Percentiles rank a stretch among this genome's conserved stretches.
Conservation (phyloP, 2,888 invertebrate species). For the Phorcus lineatus region DNA sequence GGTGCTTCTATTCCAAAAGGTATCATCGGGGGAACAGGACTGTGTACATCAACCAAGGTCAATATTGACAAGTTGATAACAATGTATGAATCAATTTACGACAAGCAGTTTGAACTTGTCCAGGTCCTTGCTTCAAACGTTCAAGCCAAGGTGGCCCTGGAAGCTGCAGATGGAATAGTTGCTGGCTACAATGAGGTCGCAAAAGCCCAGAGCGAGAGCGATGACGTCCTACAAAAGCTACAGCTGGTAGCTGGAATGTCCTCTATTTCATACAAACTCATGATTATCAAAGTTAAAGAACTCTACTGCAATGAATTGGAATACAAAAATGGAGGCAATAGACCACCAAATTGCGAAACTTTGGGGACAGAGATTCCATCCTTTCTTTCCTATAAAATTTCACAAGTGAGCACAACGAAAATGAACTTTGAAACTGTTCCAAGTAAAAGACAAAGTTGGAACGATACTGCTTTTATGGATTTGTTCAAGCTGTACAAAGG, state of each 20-base stretch:
- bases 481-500: not conserved
- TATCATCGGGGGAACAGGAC: not conserved
- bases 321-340: not conserved
- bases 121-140: not conserved
- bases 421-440: not conserved
- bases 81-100: not conserved
- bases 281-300: not conserved
- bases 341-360: not conserved
- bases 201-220: not conserved
- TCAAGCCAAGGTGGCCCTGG: not conserved
- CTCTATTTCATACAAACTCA: not conserved
- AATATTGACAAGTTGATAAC: not conserved
- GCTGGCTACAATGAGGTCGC: not conserved
- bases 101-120: not conserved
- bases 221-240: too few relatives aligned
- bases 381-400: not conserved
- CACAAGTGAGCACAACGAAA: not conserved
- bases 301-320: not conserved
- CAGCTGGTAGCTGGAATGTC: not conserved
- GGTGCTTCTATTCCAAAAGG: not conserved
- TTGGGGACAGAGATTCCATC: not conserved
- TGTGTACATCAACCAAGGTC: not conserved
- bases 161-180: not conserved
- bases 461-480: not conserved
- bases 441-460: not conserved